phyloP scores from a whole-genome alignment of 1,140 invertebrate genomes.

The Aphis craccivora region DNA sequence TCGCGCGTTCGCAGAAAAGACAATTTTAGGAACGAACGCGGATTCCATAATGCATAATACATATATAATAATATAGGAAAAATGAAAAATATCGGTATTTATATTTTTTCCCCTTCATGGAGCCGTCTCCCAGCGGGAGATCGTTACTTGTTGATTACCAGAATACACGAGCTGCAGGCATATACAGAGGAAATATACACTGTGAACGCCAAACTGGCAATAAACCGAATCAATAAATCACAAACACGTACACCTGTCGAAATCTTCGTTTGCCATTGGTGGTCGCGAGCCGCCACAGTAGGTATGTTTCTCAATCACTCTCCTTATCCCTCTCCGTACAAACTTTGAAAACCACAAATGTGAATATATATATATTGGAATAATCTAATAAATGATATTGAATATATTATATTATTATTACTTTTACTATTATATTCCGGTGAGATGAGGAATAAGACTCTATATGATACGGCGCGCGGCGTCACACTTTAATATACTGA shows the following conservation, averaged over 20 bases:
- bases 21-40: neutral
- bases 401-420: neutral
- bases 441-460: neutral
- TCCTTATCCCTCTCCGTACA: neutral
- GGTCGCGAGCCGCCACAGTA: neutral
- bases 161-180: constrained; percentile 16
- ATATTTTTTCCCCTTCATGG: neutral
- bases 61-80: neutral
- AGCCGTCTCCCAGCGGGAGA: constrained; percentile 35
- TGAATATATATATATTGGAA: neutral
- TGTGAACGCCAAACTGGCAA: neutral
- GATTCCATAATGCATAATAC: constrained; percentile 14
- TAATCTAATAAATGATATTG: constrained; percentile 20
- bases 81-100: constrained; percentile 6
- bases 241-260: constrained; percentile 44
- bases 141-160: constrained; percentile 46
- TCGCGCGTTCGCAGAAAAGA: neutral
- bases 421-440: neutral
- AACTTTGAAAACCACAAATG: neutral
- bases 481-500: neutral
- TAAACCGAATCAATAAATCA: constrained; percentile 57
- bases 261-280: constrained; percentile 51
- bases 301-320: neutral
- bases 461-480: neutral
- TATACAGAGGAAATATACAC: neutral